A percentile compares a stretch with the other conserved stretches of the same genome.
phyloP scores from a whole-genome alignment of 2,888 invertebrate species.

The Portevinia maculata region DNA sequence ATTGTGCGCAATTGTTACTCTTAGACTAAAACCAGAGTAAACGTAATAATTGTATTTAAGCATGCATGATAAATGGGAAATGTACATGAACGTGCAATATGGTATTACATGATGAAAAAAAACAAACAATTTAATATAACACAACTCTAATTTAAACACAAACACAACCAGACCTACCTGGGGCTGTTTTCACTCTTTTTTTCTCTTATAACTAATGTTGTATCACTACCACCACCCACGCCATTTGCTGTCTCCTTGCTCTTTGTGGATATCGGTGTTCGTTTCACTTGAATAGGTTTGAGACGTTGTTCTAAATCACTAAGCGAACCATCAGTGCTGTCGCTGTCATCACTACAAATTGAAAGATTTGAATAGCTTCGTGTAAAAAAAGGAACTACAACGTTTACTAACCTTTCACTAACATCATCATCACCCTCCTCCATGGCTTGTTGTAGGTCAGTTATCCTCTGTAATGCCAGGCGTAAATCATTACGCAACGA shows the following conservation, averaged over 20 bases:
- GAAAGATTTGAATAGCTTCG: not conserved
- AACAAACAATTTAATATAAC: slow-evolving; percentile 18
- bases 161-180: slow-evolving; percentile 78
- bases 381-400: not conserved
- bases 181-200: slow-evolving; percentile 82
- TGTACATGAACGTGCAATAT: slow-evolving; percentile 26
- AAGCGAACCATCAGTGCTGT: slow-evolving; percentile 78
- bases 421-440: slow-evolving; percentile 90
- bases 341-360: slow-evolving; percentile 71
- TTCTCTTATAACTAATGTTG: slow-evolving; percentile 81
- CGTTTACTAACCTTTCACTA: slow-evolving; percentile 79
- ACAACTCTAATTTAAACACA: slow-evolving; percentile 22
- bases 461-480: slow-evolving; percentile 93
- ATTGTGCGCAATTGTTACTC: not conserved
- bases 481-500: slow-evolving; percentile 91
- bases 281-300: slow-evolving; percentile 80
- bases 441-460: slow-evolving; percentile 95
- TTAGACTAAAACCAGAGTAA: not conserved
- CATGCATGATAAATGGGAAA: slow-evolving; percentile 30
- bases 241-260: slow-evolving; percentile 74
- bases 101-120: slow-evolving; percentile 2
- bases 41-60: not conserved
- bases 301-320: slow-evolving; percentile 82
- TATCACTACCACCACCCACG: slow-evolving; percentile 77
- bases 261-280: slow-evolving; percentile 76